These are phyloP conservation scores for Gymnorhina tibicen DNA, from an alignment of 2,113 vertebrate species.

Conservation along the genomic window DNA sequence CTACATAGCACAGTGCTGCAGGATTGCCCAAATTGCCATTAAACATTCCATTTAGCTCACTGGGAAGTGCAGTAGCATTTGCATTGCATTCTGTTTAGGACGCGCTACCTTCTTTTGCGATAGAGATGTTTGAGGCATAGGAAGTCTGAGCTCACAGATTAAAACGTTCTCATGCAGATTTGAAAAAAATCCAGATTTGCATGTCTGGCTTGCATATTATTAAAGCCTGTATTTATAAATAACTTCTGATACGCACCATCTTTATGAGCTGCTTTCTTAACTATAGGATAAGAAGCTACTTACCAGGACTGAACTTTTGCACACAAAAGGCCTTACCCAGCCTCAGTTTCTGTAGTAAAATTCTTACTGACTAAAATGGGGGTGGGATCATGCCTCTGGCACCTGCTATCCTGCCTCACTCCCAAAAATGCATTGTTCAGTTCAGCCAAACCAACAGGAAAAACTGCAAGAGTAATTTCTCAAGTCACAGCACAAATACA, in stretches of 20 bases:
- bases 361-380: background rate
- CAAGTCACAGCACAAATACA: background rate
- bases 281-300: background rate
- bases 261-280: background rate
- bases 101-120: accelerated
- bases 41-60: background rate
- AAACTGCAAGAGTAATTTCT: background rate
- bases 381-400: background rate
- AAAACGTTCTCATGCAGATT: background rate
- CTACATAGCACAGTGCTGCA: background rate
- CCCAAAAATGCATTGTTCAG: background rate
- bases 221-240: background rate
- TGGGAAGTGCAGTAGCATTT: background rate
- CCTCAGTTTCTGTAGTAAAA: background rate
- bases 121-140: background rate
- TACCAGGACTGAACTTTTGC: background rate
- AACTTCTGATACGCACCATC: background rate
- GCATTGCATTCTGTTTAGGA: background rate
- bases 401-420: background rate
- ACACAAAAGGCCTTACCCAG: background rate
- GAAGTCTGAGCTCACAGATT: background rate
- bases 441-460: background rate
- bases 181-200: background rate
- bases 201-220: background rate
- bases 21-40: background rate